Conservation (phyloP, 2,113 vertebrate genomes). For the Zosterops hypoxanthus region DNA sequence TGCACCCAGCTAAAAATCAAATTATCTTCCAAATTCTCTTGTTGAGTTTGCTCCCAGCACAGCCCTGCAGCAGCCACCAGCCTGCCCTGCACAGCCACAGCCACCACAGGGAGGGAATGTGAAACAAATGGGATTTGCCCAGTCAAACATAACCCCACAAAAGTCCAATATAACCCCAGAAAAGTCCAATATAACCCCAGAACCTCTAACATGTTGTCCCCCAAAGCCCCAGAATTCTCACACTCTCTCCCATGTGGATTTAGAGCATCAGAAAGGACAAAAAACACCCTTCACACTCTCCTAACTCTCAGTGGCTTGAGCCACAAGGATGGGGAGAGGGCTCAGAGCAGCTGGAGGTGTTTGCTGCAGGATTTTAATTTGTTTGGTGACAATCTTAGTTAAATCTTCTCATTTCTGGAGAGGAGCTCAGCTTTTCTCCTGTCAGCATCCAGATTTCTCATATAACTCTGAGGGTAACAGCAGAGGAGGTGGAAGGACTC, state of each 20-base stretch:
- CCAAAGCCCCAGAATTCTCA: not conserved
- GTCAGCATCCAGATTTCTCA: not conserved
- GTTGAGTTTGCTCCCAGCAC: not conserved
- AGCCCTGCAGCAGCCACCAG: not conserved
- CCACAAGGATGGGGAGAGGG: not conserved
- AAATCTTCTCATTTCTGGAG: not conserved
- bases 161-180: not conserved
- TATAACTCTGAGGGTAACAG: not conserved
- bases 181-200: not conserved
- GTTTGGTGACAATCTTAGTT: not conserved
- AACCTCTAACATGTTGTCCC: not conserved
- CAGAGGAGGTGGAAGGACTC: not conserved
- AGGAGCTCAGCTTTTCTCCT: not conserved
- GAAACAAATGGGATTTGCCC: rapidly evolving
- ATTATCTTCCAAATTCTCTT: not conserved
- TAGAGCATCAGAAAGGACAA: not conserved
- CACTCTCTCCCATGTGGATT: rapidly evolving
- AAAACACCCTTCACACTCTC: not conserved
- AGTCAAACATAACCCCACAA: not conserved
- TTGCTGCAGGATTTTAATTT: not conserved
- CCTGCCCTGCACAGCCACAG: not conserved
- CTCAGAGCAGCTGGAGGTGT: not conserved
- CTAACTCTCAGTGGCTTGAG: not conserved
- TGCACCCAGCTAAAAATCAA: not conserved
- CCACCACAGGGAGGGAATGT: rapidly evolving